Conservation (phyloP, 92 coral and sea anemone species). For the Palythoa grandiflora region DNA sequence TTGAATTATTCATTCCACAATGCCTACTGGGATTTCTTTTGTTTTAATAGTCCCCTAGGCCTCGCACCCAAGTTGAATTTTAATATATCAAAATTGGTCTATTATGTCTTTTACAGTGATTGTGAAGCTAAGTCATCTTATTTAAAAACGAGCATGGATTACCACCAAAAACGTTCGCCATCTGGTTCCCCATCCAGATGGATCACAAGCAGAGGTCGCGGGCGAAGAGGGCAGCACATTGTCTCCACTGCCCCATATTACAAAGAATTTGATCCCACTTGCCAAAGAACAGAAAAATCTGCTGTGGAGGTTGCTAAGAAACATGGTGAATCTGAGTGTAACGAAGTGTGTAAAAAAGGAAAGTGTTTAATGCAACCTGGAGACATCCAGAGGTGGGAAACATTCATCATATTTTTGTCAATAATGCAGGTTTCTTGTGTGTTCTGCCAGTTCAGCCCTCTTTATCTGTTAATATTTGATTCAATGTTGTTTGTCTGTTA, state of each 20-base stretch:
- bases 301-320: background rate
- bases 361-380: background rate
- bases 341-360: background rate
- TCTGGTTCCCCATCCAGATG: background rate
- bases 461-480: no score
- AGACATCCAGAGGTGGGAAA: no score
- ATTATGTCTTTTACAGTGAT: no score
- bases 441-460: no score
- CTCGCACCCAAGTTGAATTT: no score
- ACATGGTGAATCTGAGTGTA: background rate
- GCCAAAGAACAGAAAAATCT: no score
- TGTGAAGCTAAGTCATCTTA: background rate
- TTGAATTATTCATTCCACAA: no score
- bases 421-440: no score
- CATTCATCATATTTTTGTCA: no score
- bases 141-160: background rate
- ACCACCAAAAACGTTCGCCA: background rate
- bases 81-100: no score
- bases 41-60: no score
- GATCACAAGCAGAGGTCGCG: constrained; percentile 22
- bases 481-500: background rate
- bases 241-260: background rate
- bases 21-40: no score
- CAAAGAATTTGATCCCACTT: background rate
- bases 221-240: background rate